Conservation (phyloP, 92 coral and sea anemone genomes). For the Siderastrea siderea region DNA sequence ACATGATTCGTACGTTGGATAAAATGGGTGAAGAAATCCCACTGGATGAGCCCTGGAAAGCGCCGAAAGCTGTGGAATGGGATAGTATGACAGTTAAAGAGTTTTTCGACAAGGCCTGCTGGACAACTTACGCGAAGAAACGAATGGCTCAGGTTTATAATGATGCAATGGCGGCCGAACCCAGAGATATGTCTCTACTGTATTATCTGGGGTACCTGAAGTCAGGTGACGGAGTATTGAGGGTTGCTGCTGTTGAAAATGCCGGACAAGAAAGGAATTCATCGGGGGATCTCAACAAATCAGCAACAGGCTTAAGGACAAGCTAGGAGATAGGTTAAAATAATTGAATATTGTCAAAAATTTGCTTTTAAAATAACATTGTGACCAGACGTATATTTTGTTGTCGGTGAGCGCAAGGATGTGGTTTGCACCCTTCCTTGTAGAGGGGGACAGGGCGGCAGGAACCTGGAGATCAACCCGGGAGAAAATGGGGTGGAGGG, state of each 20-base stretch:
- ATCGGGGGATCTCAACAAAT: constrained; percentile 99
- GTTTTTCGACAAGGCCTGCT: constrained; percentile 86
- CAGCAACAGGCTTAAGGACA: constrained; percentile 83
- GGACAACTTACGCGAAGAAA: constrained; percentile 87
- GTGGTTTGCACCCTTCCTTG: too few relatives aligned
- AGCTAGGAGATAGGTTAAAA: constrained; percentile 84
- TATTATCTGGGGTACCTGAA: constrained; percentile 95
- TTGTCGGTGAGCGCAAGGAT: too few relatives aligned
- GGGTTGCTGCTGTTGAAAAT: constrained; percentile 89
- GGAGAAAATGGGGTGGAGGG: too few relatives aligned
- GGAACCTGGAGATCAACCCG: too few relatives aligned
- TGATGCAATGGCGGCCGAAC: constrained; percentile 98
- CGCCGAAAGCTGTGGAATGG: constrained; percentile 89
- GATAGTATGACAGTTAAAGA: constrained; percentile 93
- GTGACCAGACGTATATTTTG: too few relatives aligned
- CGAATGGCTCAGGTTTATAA: constrained; percentile 91
- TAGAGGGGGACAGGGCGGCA: too few relatives aligned
- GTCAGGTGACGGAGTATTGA: constrained; percentile 84
- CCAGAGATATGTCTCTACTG: constrained; percentile 93
- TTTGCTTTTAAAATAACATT: too few relatives aligned
- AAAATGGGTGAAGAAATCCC: constrained; percentile 83
- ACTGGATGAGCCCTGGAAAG: constrained; percentile 87
- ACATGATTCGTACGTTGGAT: constrained; percentile 81
- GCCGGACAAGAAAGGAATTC: constrained; percentile 96
- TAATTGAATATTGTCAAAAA: neutral